Evolutionary conservation across 1,140 invertebrate species (phyloP), one percentile per base, ranked within the genome.

Genomic region (Sogatella furcifera): DNA sequence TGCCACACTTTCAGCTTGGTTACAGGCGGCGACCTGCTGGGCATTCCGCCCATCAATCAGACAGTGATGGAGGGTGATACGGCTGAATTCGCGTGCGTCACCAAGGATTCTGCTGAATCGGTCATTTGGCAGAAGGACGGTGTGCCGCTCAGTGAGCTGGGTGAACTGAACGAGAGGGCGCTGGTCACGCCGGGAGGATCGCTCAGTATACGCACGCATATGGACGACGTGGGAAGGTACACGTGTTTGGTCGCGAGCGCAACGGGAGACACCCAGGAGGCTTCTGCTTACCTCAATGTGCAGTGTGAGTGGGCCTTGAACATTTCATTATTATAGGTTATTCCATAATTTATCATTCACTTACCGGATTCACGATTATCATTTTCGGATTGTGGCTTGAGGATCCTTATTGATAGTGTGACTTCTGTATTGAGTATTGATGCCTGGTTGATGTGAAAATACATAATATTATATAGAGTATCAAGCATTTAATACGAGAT

Each of bases 241-340:
- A 86, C 84, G 57, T 98, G 95, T 72, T 82, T 87, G 67, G 90
- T 95, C 57, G 84, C 80, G 49, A 91, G 89, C 67, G 80, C 81
- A 10, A 83, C 86, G 44, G 91, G 89, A 11, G 84, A 88, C 65
- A 80, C 84, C 60, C 91, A 95, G 73, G 85, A 82, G 66, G 92
- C 92, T 31, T 83, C 81, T 57, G 94, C 93, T 52, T 95, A 86
- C 76, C 82, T 98, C 53, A 92, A 96, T 73, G 91, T 98, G 64
- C 92, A 95, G 79, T 97, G 94, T 97, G 75, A 85, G 84, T 80
- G 58, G 19, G n/a, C 24, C 24, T 21, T 14, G 9, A 28, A n/a
- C n/a, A n/a, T n/a, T n/a, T n/a, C n/a, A n/a, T 38, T 28, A 28
- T 28, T 28, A 4, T 28, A 28, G 24, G 6, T 6, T 28, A 6